These are phyloP conservation scores for Ornithoptera priamus DNA, from an alignment of 2,888 invertebrate species.

Conservation along the genomic window DNA sequence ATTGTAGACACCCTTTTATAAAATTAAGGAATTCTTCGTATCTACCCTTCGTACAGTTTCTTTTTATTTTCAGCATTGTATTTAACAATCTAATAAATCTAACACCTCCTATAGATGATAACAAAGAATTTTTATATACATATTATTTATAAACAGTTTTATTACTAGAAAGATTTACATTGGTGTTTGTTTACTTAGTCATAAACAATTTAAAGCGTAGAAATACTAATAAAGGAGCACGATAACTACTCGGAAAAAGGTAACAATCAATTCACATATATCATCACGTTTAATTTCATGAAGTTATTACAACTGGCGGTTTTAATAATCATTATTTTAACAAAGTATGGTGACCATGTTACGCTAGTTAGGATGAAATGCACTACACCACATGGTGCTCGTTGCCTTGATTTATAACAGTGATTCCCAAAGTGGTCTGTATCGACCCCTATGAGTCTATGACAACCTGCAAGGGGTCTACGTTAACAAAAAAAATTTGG, in stretches of 20 bases:
- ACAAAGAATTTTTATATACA: not conserved
- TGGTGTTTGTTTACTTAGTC: not conserved
- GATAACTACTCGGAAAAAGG: not conserved
- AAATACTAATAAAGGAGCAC: not conserved
- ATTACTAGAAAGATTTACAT: not conserved
- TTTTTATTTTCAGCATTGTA: slow-evolving; percentile 10
- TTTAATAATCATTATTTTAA: too few relatives aligned
- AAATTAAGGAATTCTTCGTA: slow-evolving; percentile 13
- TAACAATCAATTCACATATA: too few relatives aligned
- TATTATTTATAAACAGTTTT: not conserved
- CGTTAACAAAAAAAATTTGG: too few relatives aligned
- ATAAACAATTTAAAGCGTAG: not conserved
- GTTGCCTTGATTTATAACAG: too few relatives aligned
- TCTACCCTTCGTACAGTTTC: not conserved
- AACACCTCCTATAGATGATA: not conserved
- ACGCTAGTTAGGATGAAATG: too few relatives aligned
- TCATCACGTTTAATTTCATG: too few relatives aligned
- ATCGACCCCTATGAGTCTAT: too few relatives aligned
- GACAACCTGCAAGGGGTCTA: too few relatives aligned
- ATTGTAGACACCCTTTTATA: slow-evolving; percentile 23
- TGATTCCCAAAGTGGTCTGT: too few relatives aligned
- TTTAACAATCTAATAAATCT: slow-evolving; percentile 4
- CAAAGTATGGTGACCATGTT: too few relatives aligned
- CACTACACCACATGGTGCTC: too few relatives aligned
- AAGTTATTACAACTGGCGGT: too few relatives aligned